Evolutionary conservation across 2,888 invertebrate species (phyloP).

Genomic region (Cacoxenus indagator): DNA sequence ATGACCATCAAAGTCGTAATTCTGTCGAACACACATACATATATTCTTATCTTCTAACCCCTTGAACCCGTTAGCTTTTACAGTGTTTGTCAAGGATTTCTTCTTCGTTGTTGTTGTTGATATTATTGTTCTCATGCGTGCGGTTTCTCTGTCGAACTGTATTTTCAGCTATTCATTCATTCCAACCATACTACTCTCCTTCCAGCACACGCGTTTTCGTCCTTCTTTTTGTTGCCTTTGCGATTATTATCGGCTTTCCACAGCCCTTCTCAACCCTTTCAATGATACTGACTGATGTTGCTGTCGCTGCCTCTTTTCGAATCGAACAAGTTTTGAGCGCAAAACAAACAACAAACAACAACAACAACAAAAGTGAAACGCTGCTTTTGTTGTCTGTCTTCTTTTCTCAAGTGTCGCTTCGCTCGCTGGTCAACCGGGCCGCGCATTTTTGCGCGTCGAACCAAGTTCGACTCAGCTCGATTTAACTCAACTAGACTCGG

Average conservation of each 20-base stretch:
- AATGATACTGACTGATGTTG: neutral
- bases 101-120: neutral
- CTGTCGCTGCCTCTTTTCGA: slow-evolving; percentile 7
- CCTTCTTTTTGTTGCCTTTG: too few relatives aligned
- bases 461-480: too few relatives aligned
- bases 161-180: slow-evolving; percentile 20
- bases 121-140: neutral
- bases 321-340: slow-evolving; percentile 52
- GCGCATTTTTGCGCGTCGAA: slow-evolving; percentile 53
- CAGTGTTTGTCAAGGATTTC: too few relatives aligned
- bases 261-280: slow-evolving; percentile 48
- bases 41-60: too few relatives aligned
- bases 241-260: slow-evolving; percentile 27
- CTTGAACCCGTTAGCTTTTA: slow-evolving; percentile 29
- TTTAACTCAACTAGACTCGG: too few relatives aligned
- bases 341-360: slow-evolving; percentile 35
- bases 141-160: slow-evolving; percentile 15
- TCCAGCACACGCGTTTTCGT: too few relatives aligned
- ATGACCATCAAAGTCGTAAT: too few relatives aligned
- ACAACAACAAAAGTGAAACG: slow-evolving; percentile 37
- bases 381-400: slow-evolving; percentile 53
- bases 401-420: slow-evolving; percentile 22
- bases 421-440: slow-evolving; percentile 51
- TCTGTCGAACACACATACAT: too few relatives aligned
- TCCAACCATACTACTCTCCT: too few relatives aligned